These are phyloP conservation scores for Drosophila sordidula DNA, from an alignment of 2,888 invertebrate genomes.

Conservation along the genomic window DNA sequence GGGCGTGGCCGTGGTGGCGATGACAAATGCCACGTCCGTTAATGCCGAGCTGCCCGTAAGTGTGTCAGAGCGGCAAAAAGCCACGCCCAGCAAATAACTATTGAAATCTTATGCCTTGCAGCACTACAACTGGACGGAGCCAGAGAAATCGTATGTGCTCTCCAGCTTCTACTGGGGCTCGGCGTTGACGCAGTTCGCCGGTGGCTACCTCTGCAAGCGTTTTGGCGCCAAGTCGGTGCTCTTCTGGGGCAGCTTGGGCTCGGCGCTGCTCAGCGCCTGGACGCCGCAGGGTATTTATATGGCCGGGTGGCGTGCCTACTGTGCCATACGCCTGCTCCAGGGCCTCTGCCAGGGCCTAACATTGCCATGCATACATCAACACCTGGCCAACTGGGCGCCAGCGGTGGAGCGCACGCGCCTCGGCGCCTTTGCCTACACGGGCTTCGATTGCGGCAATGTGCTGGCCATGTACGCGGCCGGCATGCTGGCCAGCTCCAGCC, in stretches of 20 bases:
- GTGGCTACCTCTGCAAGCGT: slow-evolving; percentile 88
- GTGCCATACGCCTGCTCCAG: slow-evolving; percentile 87
- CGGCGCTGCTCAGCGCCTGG: slow-evolving; percentile 88
- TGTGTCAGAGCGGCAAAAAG: not conserved
- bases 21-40: slow-evolving; percentile 87
- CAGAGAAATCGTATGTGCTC: slow-evolving; percentile 87
- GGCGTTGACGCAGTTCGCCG: slow-evolving; percentile 87
- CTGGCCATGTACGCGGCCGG: slow-evolving; percentile 88
- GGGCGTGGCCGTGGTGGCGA: slow-evolving; percentile 91
- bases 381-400: slow-evolving; percentile 90
- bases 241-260: slow-evolving; percentile 87
- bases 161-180: slow-evolving; percentile 93
- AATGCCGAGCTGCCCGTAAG: slow-evolving; percentile 78
- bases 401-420: slow-evolving; percentile 87
- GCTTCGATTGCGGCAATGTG: slow-evolving; percentile 89
- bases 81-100: slow-evolving; percentile 10
- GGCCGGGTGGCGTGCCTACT: slow-evolving; percentile 88
- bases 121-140: slow-evolving; percentile 85
- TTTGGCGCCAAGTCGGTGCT: slow-evolving; percentile 89
- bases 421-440: slow-evolving; percentile 86
- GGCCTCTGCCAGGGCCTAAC: slow-evolving; percentile 89
- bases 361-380: slow-evolving; percentile 89
- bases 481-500: slow-evolving; percentile 86
- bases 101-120: slow-evolving; percentile 36
- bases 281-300: slow-evolving; percentile 89